phyloP scores from a whole-genome alignment of 35 echinoderm and acorn worm species.

The Apostichopus parvimensis region DNA sequence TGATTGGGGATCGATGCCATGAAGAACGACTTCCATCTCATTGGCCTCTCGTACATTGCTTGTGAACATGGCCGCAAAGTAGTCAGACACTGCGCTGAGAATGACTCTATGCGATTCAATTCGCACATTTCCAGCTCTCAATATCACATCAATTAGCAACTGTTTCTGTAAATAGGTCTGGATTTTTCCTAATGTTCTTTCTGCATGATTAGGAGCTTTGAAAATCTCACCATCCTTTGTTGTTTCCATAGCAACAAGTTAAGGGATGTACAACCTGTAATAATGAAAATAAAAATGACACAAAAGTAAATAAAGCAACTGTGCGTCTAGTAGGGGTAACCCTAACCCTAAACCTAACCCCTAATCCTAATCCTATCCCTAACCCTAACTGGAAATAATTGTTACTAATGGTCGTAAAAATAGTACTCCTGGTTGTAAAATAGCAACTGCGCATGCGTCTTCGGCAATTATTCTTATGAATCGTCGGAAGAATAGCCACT shows the following conservation, averaged over 20 bases:
- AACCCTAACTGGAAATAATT: no score
- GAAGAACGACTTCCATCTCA: constrained; percentile 77
- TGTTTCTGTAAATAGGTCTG: constrained; percentile 66
- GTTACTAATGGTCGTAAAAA: no score
- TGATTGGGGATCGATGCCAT: constrained; percentile 72
- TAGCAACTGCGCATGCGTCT: no score
- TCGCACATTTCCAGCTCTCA: constrained; percentile 75
- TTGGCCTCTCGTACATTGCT: constrained; percentile 81
- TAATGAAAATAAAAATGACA: not conserved
- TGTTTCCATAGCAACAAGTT: constrained; percentile 45
- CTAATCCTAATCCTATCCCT: no score
- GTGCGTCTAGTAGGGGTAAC: no score
- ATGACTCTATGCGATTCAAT: constrained; percentile 92
- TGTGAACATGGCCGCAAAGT: constrained; percentile 99
- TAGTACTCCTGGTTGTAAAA: no score
- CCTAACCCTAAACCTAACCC: no score
- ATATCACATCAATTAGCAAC: constrained; percentile 83
- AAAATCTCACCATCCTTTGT: constrained; percentile 78
- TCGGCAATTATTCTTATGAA: no score
- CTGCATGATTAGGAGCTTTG: constrained; percentile 85
- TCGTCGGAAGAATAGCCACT: no score
- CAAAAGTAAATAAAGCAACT: no score
- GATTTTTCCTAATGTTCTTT: constrained; percentile 92
- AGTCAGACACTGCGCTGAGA: constrained; percentile 95
- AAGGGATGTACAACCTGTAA: not conserved